Conservation (phyloP, 2,888 invertebrate species). For the Opisthograptis luteolata region DNA sequence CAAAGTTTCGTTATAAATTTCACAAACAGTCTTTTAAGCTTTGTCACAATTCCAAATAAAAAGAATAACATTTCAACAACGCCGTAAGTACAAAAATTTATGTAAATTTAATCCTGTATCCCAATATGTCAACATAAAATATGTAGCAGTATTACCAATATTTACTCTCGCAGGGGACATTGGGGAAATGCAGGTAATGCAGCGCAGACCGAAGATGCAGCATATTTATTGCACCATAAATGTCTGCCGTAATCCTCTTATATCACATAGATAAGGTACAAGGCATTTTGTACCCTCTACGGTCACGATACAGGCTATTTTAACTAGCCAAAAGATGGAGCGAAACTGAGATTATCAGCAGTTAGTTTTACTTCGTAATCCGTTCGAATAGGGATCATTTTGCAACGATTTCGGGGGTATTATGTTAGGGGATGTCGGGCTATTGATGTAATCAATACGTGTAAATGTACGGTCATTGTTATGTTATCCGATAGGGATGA, state of each 20-base stretch:
- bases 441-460: constrained; percentile 6
- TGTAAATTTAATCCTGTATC: neutral
- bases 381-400: constrained; percentile 2
- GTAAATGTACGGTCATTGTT: constrained; percentile 5
- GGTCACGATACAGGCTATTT: neutral
- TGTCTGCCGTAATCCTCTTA: constrained; percentile 58
- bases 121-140: constrained; percentile 2
- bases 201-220: constrained; percentile 44
- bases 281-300: constrained; percentile 1
- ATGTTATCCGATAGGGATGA: constrained; percentile 4
- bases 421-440: neutral
- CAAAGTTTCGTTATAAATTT: too few relatives aligned
- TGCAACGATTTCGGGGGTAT: neutral
- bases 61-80: too few relatives aligned
- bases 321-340: neutral
- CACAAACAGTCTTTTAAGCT: too few relatives aligned
- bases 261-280: constrained; percentile 42
- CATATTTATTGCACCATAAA: constrained; percentile 66
- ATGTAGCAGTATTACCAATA: constrained; percentile 26
- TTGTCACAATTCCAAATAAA: too few relatives aligned
- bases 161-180: constrained; percentile 30
- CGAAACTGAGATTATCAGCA: neutral
- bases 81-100: too few relatives aligned
- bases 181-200: constrained; percentile 61
- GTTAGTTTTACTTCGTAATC: neutral